phyloP scores from a whole-genome alignment of 2,113 vertebrate species.

The Rhinoptilus africanus region DNA sequence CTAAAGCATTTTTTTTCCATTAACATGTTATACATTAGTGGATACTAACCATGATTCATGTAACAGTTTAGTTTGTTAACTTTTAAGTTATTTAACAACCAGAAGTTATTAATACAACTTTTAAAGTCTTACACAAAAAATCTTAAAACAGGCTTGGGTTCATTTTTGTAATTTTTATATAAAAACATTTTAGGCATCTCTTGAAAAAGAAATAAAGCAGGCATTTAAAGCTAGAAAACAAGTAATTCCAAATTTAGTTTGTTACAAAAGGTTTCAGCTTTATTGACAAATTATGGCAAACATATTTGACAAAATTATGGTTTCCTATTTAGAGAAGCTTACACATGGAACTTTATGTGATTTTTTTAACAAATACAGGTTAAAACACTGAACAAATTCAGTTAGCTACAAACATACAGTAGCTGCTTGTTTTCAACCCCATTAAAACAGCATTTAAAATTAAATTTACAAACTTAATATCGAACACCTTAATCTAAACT shows the following conservation, averaged over 20 bases:
- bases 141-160: slow-evolving; percentile 88
- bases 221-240: slow-evolving; percentile 90
- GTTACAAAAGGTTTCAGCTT: slow-evolving; percentile 89
- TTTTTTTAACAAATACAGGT: slow-evolving; percentile 98
- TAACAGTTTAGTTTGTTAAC: slow-evolving; percentile 89
- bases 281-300: slow-evolving; percentile 92
- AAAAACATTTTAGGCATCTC: slow-evolving; percentile 88
- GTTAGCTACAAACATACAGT: slow-evolving; percentile 93
- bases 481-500: slow-evolving; percentile 85
- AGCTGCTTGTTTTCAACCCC: slow-evolving; percentile 86
- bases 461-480: slow-evolving; percentile 91
- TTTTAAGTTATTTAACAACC: slow-evolving; percentile 93
- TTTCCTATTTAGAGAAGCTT: slow-evolving; percentile 97
- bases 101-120: slow-evolving; percentile 90
- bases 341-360: slow-evolving; percentile 93
- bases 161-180: slow-evolving; percentile 87
- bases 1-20: slow-evolving; percentile 87
- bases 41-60: slow-evolving; percentile 87
- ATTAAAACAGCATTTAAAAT: slow-evolving; percentile 90
- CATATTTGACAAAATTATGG: slow-evolving; percentile 90
- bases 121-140: slow-evolving; percentile 88
- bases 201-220: slow-evolving; percentile 88
- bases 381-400: slow-evolving; percentile 98
- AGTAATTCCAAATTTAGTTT: slow-evolving; percentile 89
- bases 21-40: slow-evolving; percentile 92